Conservation (phyloP, 2,113 vertebrate species). For the Daphoenositta chrysoptera region DNA sequence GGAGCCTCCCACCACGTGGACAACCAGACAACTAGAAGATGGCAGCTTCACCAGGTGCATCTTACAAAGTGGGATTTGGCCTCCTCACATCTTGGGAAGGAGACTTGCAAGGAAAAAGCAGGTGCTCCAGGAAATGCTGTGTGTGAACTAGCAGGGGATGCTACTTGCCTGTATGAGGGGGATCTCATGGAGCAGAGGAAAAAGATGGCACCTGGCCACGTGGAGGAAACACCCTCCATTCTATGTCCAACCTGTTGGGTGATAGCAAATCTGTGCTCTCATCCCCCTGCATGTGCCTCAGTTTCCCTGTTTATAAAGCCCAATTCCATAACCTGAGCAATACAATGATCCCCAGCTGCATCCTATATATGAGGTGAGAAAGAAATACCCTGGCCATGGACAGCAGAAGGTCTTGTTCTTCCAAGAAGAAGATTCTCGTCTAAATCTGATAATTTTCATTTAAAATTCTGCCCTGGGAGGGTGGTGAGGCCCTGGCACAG, state of each 20-base stretch:
- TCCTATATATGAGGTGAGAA: not conserved
- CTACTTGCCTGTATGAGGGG: not conserved
- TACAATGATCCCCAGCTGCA: not conserved
- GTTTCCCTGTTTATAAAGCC: not conserved
- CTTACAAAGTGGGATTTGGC: not conserved
- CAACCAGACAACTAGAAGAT: not conserved
- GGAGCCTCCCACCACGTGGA: not conserved
- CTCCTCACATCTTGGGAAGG: not conserved
- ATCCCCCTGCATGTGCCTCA: fast-evolving
- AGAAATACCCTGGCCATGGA: not conserved
- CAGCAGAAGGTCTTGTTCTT: not conserved
- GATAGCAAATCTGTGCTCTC: not conserved
- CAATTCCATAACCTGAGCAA: not conserved
- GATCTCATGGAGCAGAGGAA: not conserved
- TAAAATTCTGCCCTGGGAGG: not conserved
- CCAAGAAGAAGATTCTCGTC: too few relatives aligned
- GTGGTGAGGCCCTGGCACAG: fast-evolving
- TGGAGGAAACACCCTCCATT: not conserved
- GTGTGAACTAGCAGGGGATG: not conserved
- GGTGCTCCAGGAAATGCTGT: not conserved
- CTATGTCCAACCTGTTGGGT: not conserved
- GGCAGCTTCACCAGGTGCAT: not conserved
- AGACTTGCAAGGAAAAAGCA: not conserved
- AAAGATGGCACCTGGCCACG: fast-evolving
- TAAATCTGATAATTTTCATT: not conserved